Base-by-base conservation (phyloP, 2,113 vertebrate genomes). In the Genyomyrus donnyi region DNA sequence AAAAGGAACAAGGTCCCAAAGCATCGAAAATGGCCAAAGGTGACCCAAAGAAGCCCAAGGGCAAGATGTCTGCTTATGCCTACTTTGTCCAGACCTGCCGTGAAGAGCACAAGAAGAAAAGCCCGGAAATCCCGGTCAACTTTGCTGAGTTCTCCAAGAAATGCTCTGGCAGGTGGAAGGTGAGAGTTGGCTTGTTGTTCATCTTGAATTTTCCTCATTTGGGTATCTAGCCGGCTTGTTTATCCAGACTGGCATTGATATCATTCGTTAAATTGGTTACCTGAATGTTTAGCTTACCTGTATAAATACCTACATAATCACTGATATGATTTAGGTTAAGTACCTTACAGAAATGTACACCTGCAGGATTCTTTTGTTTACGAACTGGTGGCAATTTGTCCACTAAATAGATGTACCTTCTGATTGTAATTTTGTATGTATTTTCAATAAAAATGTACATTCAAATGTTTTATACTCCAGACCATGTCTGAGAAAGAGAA, bases 1-100 rank as follows among this genome's bases (percentile, higher is more conserved):
- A n/a, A 7, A 46, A 19, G 35, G 85, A 84, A 58, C 39, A 89
- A 88, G 66, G 53, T 31, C 88, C 87, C 42, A 62, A 45, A 10
- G 52, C 52, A 27, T 87, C 45, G 84, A 97, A 90, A 88, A 97
- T 98, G 97, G 97, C 96, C 93, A 98, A 97, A 96, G 96, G 97
- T 90, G 97, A 97, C 90, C 97, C 97, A 62, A 97, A 97, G 94
- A 98, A 98, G 94, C 97, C 97, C 89, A 97, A 97, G 91, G 97
- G 97, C 95, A 97, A 97, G 94, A 97, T 97, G 97, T 97, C 97
- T 90, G 96, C 97, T 24, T 98, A 97, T 91, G 97, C 97, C 90
- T 98, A 97, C 95, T 98, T 98, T 89, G 97, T 98, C 93, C 97
- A 97, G 95, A 97, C 97, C 0, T 97, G 97, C 94, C 95, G 97